Base-by-base conservation (phyloP, 2,113 vertebrate genomes). In the Eolophus roseicapilla region DNA sequence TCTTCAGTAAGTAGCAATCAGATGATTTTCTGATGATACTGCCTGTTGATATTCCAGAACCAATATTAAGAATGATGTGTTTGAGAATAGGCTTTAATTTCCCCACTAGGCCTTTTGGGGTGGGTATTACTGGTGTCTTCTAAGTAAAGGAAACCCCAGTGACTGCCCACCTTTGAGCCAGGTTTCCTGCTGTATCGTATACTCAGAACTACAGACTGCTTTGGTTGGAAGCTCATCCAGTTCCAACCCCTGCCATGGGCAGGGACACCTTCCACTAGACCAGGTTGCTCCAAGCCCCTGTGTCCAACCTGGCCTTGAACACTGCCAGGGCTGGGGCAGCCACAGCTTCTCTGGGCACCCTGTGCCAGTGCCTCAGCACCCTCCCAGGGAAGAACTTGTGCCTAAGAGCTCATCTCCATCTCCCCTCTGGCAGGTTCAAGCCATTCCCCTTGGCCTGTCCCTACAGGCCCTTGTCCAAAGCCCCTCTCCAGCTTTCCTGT, bases 1-100 rank as follows among this genome's bases (percentile, higher is more conserved):
- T 18, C 20, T 57, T 69, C 10, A 5, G 24, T 4, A 5, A 0
- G 0, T 15, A 89, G 52, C 39, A 75, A 7, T 44, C 28, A 1
- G 19, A 4, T 41, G 3, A 11, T 77, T 73, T 78, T 29, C 47
- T 52, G 52, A 6, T 14, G 17, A 3, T 59, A 17, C 10, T 74
- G 23, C 53, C 21, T 55, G 3, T 8, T 21, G 57, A 12, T 52
- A 21, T 31, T 59, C 49, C 68, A 78, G 46, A 82, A 35, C 13
- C 35, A 41, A 49, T 23, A 12, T 57, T 28, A 37, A 67, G 31
- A 57, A 53, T 0, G 0, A 3, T 4, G 2, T 27, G 57, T 52
- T 65, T 44, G 37, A 87, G 41, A 37, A 57, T 7, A 46, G 47
- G 35, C 33, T 87, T 57, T 73, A 9, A 33, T 73, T 9, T 75